phyloP scores from a whole-genome alignment of 2,888 invertebrate species.

The Crossocerus cetratus region DNA sequence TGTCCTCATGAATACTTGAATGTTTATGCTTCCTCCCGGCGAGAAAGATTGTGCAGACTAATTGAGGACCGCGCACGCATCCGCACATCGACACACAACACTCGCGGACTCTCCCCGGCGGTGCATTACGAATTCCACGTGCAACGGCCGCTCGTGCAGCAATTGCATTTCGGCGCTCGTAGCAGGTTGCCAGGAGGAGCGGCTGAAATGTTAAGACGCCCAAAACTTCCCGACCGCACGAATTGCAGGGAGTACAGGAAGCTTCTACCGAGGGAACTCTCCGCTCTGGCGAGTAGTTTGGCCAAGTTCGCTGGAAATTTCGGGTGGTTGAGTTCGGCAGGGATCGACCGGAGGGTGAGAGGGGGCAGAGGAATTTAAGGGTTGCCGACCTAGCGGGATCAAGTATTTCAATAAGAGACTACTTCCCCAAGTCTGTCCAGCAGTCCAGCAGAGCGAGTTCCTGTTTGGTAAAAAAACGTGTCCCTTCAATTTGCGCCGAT shows the following conservation, averaged over 20 bases:
- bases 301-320: conserved; percentile 27
- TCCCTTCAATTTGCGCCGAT: conserved; percentile 30
- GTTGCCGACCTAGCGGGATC: conserved; percentile 64
- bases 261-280: conserved; percentile 18
- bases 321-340: conserved; percentile 2
- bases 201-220: conserved; percentile 12
- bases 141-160: too few species aligned
- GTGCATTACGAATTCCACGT: too few species aligned
- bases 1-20: too few species aligned
- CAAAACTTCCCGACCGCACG: conserved; percentile 26
- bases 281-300: conserved; percentile 28
- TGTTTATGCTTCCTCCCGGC: too few species aligned
- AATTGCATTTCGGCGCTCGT: too few species aligned
- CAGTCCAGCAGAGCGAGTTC: conserved; percentile 38
- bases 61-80: too few species aligned
- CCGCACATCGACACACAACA: too few species aligned
- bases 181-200: background rate
- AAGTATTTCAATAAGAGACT: conserved; percentile 36
- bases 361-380: conserved; percentile 15
- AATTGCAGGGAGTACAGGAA: conserved; percentile 15
- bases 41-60: too few species aligned
- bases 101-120: too few species aligned
- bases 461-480: conserved; percentile 17
- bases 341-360: background rate
- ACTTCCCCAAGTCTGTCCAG: conserved; percentile 28